Base-by-base conservation (phyloP, 2,888 invertebrate genomes). In the Cosmia trapezina region DNA sequence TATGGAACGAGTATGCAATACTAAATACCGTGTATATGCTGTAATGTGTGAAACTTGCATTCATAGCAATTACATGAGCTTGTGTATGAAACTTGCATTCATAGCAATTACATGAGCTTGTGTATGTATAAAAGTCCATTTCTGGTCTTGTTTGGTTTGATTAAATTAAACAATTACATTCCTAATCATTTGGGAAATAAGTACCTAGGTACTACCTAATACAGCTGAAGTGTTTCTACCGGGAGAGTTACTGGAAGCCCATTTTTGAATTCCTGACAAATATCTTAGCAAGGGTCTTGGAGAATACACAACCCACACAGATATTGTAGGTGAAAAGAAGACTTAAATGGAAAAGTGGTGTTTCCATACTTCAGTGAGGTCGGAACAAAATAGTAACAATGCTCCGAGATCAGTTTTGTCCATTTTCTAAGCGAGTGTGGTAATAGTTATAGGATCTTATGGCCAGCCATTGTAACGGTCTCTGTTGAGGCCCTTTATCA, bases 11-110 rank as follows among this genome's bases (percentile, higher is more conserved):
- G 70, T n/a, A 28, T 65, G 70, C 73, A 80, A 81, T 81, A 68
- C 64, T 56, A 62, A 77, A n/a, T 77, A 54, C 33, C 4, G 57
- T 47, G 3, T 3, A 28, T 28, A 28, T 64, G 54, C 14, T 62
- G 22, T 57, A 64, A 64, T 71, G 71, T 76, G 70, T 67, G 59
- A 81, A 75, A 73, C 62, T 68, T 78, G 70, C 70, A 73, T 63
- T 68, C 64, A 68, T 37, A 22, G 19, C 33, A 33, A 71, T n/a
- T n/a, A n/a, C n/a, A n/a, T n/a, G n/a, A n/a, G n/a, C n/a, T n/a
- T n/a, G n/a, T 71, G 71, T 76, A 67, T 67, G 57, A 81, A 75
- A 73, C 62, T 68, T 78, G 70, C 70, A 73, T 63, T 68, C 64
- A 68, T 37, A 22, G 19, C 33, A 33, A 71, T 72, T 64, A 57